These are phyloP conservation scores for Solen grandis DNA, from an alignment of 1,140 invertebrate species.

Conservation along the genomic window DNA sequence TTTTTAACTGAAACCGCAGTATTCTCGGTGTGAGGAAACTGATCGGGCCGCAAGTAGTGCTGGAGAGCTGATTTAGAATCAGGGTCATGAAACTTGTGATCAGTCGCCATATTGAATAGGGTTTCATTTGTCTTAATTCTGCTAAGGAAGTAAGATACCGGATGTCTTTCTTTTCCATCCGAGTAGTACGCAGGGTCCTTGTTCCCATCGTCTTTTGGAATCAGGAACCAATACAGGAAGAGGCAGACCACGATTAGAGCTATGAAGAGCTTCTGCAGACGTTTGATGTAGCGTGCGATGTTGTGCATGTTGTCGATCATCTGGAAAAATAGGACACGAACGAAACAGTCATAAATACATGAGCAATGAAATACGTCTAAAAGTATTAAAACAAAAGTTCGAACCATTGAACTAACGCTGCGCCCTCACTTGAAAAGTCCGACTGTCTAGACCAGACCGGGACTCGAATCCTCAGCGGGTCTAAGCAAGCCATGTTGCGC, in stretches of 20 bases:
- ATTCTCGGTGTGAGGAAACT: not conserved
- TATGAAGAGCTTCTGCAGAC: slow-evolving; percentile 19
- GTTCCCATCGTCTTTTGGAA: not conserved
- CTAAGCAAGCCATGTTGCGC: no score
- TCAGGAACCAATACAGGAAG: not conserved
- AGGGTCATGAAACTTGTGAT: slow-evolving; percentile 18
- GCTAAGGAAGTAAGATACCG: slow-evolving; percentile 21
- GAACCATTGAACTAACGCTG: no score
- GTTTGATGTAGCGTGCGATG: no score
- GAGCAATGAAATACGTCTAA: no score
- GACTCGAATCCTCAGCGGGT: no score
- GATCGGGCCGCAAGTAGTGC: slow-evolving; percentile 19
- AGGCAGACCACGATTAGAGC: not conserved
- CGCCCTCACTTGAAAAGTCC: no score
- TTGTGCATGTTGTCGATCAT: no score
- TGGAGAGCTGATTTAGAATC: slow-evolving; percentile 3
- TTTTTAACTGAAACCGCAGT: not conserved
- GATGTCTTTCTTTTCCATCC: slow-evolving; percentile 40
- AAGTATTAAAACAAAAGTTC: no score
- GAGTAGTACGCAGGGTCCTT: not conserved
- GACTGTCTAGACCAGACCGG: no score
- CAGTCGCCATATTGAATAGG: slow-evolving; percentile 10
- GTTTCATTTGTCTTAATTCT: slow-evolving; percentile 38
- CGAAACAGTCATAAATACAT: no score
- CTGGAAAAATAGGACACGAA: no score